Conservation (phyloP, 2,113 vertebrate genomes). For the Microcebus ravelobensis region DNA sequence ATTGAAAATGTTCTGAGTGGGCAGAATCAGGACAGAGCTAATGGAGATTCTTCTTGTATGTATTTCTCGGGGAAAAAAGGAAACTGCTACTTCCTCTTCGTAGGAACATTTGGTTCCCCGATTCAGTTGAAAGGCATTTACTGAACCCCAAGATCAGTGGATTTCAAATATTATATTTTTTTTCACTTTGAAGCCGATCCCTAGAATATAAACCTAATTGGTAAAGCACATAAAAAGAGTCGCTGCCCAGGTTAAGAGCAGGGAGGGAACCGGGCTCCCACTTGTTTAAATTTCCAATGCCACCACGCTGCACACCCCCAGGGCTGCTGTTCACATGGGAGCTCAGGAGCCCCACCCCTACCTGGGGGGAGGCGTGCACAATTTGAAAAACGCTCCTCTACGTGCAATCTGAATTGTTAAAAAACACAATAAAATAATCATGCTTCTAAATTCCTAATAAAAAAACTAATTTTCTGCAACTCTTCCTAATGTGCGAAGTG, state of each 20-base stretch:
- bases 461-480: neutral
- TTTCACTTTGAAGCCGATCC: neutral
- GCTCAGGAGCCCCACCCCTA: neutral
- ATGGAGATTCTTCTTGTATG: neutral
- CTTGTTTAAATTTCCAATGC: neutral
- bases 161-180: neutral
- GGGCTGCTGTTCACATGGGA: neutral
- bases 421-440: neutral
- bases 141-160: neutral
- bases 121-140: neutral
- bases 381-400: neutral
- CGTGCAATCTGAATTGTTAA: neutral
- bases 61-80: neutral
- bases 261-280: too few species aligned
- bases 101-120: neutral
- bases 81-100: neutral
- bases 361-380: accelerated
- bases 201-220: neutral
- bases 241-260: neutral
- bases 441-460: neutral
- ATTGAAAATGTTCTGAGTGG: neutral
- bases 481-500: neutral
- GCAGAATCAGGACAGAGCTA: neutral
- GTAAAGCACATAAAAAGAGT: neutral
- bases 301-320: neutral